A percentile compares a stretch with the other conserved stretches of the same genome.
These are phyloP conservation scores for Micoletzkya japonica DNA, from an alignment of 2,888 invertebrate species.

Conservation along the genomic window DNA sequence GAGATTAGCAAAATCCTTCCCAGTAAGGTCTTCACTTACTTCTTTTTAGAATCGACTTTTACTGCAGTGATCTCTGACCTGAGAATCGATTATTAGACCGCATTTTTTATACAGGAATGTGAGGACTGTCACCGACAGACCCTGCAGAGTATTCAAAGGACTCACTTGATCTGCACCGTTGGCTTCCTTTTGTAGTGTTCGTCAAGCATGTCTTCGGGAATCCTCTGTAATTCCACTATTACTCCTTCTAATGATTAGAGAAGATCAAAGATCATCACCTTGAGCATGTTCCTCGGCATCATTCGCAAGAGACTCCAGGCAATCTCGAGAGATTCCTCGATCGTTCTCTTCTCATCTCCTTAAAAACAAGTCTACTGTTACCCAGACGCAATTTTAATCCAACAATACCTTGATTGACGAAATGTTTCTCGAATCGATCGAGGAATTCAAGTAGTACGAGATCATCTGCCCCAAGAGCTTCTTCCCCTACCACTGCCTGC, in stretches of 20 bases:
- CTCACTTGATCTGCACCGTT: background rate
- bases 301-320: conserved; percentile 99
- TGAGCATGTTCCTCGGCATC: conserved; percentile 99
- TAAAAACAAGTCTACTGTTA: conserved; percentile 67
- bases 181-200: conserved; percentile 85
- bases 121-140: no score
- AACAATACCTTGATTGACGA: conserved; percentile 81
- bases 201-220: conserved; percentile 88
- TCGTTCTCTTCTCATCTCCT: conserved; percentile 95
- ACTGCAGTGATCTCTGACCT: no score
- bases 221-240: conserved; percentile 71
- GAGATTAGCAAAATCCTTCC: no score
- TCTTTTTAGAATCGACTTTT: no score
- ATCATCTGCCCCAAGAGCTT: conserved; percentile 95
- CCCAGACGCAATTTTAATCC: background rate
- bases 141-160: conserved; percentile 4
- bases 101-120: no score
- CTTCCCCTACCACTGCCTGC: conserved; percentile 80
- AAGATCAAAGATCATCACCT: conserved; percentile 64
- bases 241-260: background rate
- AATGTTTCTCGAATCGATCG: conserved; percentile 98
- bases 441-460: conserved; percentile 95
- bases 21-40: no score
- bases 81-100: no score
- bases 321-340: conserved; percentile 96